Conservation (phyloP, 2,797 vertebrate species). For the Meda fulgida region DNA sequence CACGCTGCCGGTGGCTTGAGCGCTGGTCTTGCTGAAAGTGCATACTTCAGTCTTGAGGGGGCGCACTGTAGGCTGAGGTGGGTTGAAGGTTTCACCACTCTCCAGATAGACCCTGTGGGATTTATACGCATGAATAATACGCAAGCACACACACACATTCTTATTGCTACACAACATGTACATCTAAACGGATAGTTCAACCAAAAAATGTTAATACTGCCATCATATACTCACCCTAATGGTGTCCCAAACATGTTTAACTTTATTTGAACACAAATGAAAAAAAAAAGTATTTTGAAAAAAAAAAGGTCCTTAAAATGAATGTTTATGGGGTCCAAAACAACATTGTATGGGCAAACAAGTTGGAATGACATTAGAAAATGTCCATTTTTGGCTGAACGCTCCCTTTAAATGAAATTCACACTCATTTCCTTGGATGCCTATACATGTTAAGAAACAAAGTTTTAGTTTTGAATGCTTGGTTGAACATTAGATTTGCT, state of each 20-base stretch:
- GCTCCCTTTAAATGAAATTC: background rate
- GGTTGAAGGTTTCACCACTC: slow-evolving; percentile 72
- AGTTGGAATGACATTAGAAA: background rate
- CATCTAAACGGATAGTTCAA: background rate
- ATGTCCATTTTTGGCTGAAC: background rate
- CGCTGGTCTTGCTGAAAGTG: slow-evolving; percentile 70
- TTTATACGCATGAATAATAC: background rate
- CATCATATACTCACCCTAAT: background rate
- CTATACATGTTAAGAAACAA: background rate
- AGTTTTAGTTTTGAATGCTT: slow-evolving; percentile 14
- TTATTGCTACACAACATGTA: background rate
- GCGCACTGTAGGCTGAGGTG: slow-evolving; percentile 75
- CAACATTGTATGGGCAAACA: background rate
- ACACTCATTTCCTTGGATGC: background rate
- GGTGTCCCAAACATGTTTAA: background rate
- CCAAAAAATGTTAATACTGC: background rate
- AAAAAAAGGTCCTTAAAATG: background rate
- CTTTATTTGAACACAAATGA: background rate
- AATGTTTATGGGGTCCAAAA: background rate
- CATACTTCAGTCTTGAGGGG: slow-evolving; percentile 72
- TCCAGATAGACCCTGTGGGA: slow-evolving; percentile 71
- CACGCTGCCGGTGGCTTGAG: slow-evolving; percentile 64
- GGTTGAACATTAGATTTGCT: background rate
- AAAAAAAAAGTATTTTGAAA: too few species aligned
- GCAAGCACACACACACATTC: background rate